A percentile compares a stretch with the other conserved stretches of the same genome.
phyloP scores from a whole-genome alignment of 2,113 vertebrate genomes.

The Shinisaurus crocodilurus region DNA sequence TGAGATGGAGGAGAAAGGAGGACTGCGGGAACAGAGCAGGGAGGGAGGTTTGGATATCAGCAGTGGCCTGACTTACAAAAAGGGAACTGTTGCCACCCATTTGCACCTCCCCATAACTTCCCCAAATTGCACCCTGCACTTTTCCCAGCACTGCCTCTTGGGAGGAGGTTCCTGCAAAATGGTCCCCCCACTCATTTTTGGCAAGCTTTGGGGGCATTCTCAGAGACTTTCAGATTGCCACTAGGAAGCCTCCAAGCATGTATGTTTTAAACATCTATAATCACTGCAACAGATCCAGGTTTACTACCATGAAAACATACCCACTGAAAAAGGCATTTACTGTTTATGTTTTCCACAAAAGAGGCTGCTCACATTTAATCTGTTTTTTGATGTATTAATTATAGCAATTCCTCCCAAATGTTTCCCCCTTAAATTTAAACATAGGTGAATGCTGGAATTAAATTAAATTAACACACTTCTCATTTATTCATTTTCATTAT shows the following conservation, averaged over 20 bases:
- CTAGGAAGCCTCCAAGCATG: not conserved
- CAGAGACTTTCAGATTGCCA: not conserved
- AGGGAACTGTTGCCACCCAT: not conserved
- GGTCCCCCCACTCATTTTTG: not conserved
- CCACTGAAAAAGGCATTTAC: not conserved
- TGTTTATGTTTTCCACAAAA: not conserved
- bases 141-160: not conserved
- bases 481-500: not conserved
- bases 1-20: not conserved
- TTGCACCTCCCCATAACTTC: not conserved
- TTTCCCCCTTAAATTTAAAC: not conserved
- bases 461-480: not conserved
- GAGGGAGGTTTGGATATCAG: too few relatives aligned
- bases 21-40: not conserved
- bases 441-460: not conserved
- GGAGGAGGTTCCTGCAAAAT: not conserved
- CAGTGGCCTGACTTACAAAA: not conserved
- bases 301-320: conserved; percentile 31
- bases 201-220: not conserved
- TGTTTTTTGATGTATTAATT: not conserved
- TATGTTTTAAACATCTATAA: not conserved
- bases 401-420: not conserved
- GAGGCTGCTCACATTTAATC: not conserved
- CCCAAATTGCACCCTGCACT: not conserved
- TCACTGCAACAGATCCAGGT: conserved; percentile 9